Conservation (phyloP, 2,113 vertebrate genomes). For the Monarcha castaneiventris region DNA sequence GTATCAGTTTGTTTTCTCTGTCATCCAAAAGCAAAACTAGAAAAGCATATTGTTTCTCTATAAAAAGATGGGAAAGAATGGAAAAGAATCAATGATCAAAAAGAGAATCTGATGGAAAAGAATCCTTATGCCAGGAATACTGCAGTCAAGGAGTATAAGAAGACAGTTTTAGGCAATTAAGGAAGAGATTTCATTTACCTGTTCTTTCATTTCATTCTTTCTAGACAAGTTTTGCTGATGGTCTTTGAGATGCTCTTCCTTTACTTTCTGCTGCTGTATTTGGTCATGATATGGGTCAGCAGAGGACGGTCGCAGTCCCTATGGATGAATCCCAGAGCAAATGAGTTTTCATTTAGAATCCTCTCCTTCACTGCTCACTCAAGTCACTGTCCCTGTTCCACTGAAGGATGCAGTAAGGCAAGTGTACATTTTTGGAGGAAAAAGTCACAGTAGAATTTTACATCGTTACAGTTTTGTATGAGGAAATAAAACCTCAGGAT, state of each 20-base stretch:
- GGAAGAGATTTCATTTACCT: slow-evolving; percentile 29
- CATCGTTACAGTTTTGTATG: neutral
- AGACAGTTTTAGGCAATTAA: neutral
- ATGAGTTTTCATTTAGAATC: neutral
- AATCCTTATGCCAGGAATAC: neutral
- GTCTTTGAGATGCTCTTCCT: neutral
- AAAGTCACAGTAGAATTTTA: neutral
- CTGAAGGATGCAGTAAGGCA: neutral
- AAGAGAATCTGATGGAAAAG: neutral
- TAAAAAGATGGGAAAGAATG: neutral
- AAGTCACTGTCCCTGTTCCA: neutral
- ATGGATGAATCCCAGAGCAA: neutral
- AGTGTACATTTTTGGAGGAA: neutral
- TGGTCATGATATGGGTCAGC: slow-evolving; percentile 67
- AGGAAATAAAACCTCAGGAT: neutral
- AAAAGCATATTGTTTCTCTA: neutral
- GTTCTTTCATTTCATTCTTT: slow-evolving; percentile 71
- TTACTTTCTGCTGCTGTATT: slow-evolving; percentile 21
- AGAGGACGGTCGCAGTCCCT: slow-evolving; percentile 88
- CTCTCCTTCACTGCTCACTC: neutral
- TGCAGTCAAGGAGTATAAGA: neutral
- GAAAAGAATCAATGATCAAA: neutral
- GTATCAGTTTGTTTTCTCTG: neutral
- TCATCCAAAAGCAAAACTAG: neutral
- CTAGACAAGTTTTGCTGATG: slow-evolving; percentile 27